Base-by-base conservation (phyloP, 2,888 invertebrate genomes). In the Trichopria drosophilae region DNA sequence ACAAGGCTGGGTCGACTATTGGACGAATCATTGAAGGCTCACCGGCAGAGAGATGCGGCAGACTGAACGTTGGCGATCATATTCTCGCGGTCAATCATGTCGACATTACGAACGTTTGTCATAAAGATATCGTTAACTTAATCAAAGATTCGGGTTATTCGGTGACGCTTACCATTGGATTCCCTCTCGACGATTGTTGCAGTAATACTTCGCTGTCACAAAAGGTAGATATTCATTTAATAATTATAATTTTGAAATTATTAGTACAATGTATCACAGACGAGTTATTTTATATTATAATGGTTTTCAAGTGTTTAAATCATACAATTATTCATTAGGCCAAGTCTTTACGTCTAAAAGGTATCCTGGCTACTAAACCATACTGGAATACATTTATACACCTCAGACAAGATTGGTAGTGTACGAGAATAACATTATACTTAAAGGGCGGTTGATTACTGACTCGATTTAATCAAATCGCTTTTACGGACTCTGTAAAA, bases 121-220 rank as follows among this genome's bases (percentile, higher is more conserved):
- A 98, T 72, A 95, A 95, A 23, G 95, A 97, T 69, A 95, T 98
- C 51, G 97, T 98, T 3, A 93, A 94, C 71, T 84, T 98, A 55
- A 98, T 98, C 69, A 98, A 97, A 77, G 95, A 93, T 71, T 96
- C 96, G 1, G 97, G 97, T 16, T 84, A 91, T 60, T 84, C 89
- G 37, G 94, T 97, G 51, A 90, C 92, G 0, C 80, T 93, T 41
- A 92, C 90, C 10, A 91, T 93, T 51, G 83, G 83, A 15, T 80
- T 82, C 57, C 83, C 83, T 34, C 66, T 80, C 71, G 85, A 86
- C 67, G 83, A 83, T 66, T 75, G 79, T 39, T 81, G 81, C 18
- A 82, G 82, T 58, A 81, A 77, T 44, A 73, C 80, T 5, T 82
- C 81, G 31, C 73, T 79, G 47, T 81, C 82, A 31, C 82, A 82